Conservation (phyloP, 2,888 invertebrate genomes). For the Icerya purchasi region DNA sequence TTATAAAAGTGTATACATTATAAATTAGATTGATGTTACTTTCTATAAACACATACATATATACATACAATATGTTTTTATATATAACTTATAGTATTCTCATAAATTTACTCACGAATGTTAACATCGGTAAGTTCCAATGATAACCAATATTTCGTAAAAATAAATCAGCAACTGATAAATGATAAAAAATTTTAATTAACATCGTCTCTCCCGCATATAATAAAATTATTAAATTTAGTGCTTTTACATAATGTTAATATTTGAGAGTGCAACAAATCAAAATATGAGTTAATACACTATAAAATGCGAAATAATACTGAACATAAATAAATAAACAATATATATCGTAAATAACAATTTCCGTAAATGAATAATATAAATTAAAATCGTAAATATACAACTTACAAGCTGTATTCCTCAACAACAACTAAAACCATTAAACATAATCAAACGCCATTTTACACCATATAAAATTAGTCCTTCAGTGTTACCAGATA, state of each 20-base stretch:
- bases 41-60: no score
- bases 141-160: background rate
- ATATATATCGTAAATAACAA: background rate
- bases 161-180: background rate
- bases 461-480: conserved; percentile 6
- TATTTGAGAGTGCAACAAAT: background rate
- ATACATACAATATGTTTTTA: no score
- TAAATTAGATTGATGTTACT: no score
- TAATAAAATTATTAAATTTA: background rate
- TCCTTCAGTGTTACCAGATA: conserved; percentile 2
- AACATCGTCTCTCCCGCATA: background rate
- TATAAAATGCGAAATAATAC: background rate
- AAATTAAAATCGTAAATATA: background rate
- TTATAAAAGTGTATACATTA: no score
- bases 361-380: background rate
- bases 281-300: background rate
- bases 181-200: background rate
- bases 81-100: no score
- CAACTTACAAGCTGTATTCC: conserved; percentile 9
- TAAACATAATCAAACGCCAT: conserved; percentile 9
- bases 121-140: background rate
- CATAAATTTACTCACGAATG: background rate
- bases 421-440: conserved; percentile 10
- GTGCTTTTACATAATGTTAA: no score
- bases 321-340: background rate